Base-by-base conservation (phyloP, 2,888 invertebrate genomes). In the Pecten maximus region DNA sequence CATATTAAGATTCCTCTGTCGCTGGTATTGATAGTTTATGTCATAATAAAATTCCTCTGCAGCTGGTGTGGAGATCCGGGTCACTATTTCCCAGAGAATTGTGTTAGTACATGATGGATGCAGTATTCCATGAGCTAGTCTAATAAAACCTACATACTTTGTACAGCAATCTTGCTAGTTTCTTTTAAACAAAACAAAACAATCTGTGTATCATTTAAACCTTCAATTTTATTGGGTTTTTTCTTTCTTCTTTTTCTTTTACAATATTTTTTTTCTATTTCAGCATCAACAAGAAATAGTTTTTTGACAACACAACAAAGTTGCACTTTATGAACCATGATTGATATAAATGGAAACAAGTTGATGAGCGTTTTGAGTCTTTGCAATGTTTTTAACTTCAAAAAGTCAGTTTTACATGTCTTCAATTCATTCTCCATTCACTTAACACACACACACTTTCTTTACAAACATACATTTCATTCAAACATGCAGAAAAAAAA, bases 241-340 rank as follows among this genome's bases (percentile, higher is more conserved):
- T 74, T n/a, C 60, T 60, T 60, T 35, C 35, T 74, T 74, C 74
- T 74, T 74, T 44, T 74, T 74, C 28, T 74, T 74, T 74, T 74
- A 74, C 74, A 74, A 6, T 74, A 74, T 74, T 35, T 74, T 74
- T 74, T 74, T 35, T 28, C 74, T 74, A 74, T 74, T 74, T 74
- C 74, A 74, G 74, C 28, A 28, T 74, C 35, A 74, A 74, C 74
- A 74, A 74, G 74, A 74, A 74, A 74, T 74, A 74, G 74, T 35
- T 74, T 74, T 74, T 74, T 74, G 74, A 74, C 74, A 74, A 74
- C 74, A 74, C 74, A 74, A 74, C 74, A 74, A 74, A 74, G 74
- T 74, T 74, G 74, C 35, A 74, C 74, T 74, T 74, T 12, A 74
- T 74, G 74, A 74, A 74, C 35, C 35, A 74, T 74, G 74, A 74